Base-by-base conservation (phyloP, 2,797 vertebrate species). In the Malacoraja senta region DNA sequence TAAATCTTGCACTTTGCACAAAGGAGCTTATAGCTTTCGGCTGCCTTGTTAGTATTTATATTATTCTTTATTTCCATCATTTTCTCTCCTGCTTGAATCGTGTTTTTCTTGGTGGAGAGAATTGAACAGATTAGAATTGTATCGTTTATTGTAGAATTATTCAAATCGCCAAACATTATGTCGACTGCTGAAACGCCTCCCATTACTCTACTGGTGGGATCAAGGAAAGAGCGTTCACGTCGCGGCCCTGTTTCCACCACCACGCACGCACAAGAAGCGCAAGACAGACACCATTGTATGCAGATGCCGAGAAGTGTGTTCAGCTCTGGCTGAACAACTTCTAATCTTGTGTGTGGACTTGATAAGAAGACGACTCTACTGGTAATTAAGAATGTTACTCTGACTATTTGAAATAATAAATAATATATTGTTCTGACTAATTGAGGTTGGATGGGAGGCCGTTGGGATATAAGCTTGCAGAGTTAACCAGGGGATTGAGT, bases 1-100 rank as follows among this genome's bases (percentile, higher is more conserved):
- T 95, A 95, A 0, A 3, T 61, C 95, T 96, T 96, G 94, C 96
- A 97, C 93, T 96, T 97, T 63, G 94, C 93, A 94, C 96, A 97
- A 1, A 96, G 93, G 58, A 97, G 94, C 2, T 93, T 95, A 61
- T 95, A 95, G 38, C 94, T 80, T 71, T 93, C 84, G 44, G 93
- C 81, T 32, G 63, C 53, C 65, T 93, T 90, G 15, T 19, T 74
- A 84, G 79, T 91, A 63, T 4, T 86, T 93, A 94, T 83, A 0
- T 74, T 94, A 88, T 95, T 96, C 72, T 26, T 95, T 17, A 58
- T 94, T 93, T 96, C 96, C 93, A 94, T 94, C 93, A 95, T 93
- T 0, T 15, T n/a, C 92, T 95, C 96, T 65, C 94, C 88, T 88
- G 81, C 94, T 95, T 97, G 96, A 91, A 96, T 93, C 0, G 19